Evolutionary conservation across 2,888 invertebrate genomes (phyloP), one percentile per base, ranked within the genome.

Genomic region (Heliconius charithonia): DNA sequence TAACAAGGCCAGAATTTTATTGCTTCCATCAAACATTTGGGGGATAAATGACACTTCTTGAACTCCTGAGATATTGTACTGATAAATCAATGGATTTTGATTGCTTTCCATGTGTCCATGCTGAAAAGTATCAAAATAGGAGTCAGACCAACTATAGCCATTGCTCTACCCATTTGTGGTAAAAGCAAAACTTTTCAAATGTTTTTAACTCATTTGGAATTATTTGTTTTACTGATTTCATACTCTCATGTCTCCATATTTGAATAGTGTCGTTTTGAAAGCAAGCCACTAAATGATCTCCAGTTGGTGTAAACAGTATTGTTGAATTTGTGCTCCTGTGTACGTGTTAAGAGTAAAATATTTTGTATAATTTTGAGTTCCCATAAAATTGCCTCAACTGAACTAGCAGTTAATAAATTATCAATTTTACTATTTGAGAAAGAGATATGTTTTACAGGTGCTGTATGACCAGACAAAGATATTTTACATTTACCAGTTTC

Each of bases 211-310:
- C 92, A 83, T 91, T 94, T 4, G 96, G 93, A 83, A 95, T 93
- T 37, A 97, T 95, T 87, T 96, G 96, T 81, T 96, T 96, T 3
- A 96, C 91, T 0, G 95, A 95, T 83, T 96, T 95, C 89, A 97
- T 96, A 27, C 95, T 96, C 79, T 95, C 93, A 82, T 96, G 95
- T 79, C 96, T 96, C 97, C 97, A 97, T 83, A 97, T 94, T 86
- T 97, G 96, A 27, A 97, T 94, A 0, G 96, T 92, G 87, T 97
- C 96, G 87, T 97, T 97, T 86, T 96, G 96, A 87, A 97, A 97
- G 84, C 97, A 96, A 0, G 96, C 96, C 9, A 97, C 94, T 74
- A 97, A 95, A 83, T 96, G 95, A 83, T 96, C 96, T 13, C 96
- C 95, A 2, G 95, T 92, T 0, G 97, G 97, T 82, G 96, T 92